A percentile compares a stretch with the other conserved stretches of the same genome.
Conservation (phyloP, 2,113 vertebrate species). For the Tenebrosternarchus preto region DNA sequence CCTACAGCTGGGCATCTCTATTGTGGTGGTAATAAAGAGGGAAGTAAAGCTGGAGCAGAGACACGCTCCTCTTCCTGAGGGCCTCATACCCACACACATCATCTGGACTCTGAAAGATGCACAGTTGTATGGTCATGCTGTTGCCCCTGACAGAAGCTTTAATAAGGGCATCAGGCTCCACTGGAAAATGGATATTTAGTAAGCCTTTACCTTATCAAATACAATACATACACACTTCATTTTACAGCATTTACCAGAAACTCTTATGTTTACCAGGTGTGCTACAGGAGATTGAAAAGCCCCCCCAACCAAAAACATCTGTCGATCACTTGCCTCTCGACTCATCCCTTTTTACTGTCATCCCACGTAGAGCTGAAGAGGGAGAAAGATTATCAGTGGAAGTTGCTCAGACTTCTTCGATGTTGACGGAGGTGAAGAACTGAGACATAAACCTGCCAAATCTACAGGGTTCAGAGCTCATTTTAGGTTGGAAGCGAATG, state of each 20-base stretch:
- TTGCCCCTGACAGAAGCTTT: not conserved
- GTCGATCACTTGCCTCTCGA: conserved; percentile 15
- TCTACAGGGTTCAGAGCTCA: not conserved
- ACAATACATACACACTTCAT: not conserved
- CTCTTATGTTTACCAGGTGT: no score
- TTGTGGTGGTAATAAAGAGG: conserved; percentile 8
- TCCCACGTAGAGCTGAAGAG: conserved; percentile 12
- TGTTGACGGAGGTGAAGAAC: not conserved
- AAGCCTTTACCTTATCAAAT: conserved; percentile 22
- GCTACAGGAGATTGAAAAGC: no score
- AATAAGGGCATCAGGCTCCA: conserved; percentile 6
- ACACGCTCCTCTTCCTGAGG: not conserved
- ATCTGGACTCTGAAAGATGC: not conserved
- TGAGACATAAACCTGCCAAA: not conserved
- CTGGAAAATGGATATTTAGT: conserved; percentile 29
- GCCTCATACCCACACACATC: not conserved
- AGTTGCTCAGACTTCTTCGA: conserved; percentile 31
- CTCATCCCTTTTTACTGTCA: conserved; percentile 22
- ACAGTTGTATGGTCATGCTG: not conserved
- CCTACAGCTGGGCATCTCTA: conserved; percentile 41
- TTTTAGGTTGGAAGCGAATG: conserved; percentile 1
- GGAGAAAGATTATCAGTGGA: conserved; percentile 30
- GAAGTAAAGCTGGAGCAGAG: conserved; percentile 34
- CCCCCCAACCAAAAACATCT: not conserved
- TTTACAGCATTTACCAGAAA: conserved; percentile 30